Evolutionary conservation across 2,888 invertebrate species (phyloP).

Genomic region (Trisateles emortualis): DNA sequence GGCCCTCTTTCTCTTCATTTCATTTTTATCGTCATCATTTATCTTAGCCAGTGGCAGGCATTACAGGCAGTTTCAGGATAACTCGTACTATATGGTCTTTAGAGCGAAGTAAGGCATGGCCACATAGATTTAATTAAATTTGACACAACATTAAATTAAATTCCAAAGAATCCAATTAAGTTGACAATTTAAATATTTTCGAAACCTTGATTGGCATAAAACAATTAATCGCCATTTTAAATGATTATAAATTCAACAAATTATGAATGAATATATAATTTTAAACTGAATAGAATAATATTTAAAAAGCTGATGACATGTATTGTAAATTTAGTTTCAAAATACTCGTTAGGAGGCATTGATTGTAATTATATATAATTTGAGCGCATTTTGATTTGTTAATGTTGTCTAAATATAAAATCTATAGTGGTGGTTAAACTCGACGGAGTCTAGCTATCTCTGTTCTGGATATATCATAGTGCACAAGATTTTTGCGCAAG

Average conservation of each 20-base stretch:
- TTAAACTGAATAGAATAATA: conserved; percentile 10
- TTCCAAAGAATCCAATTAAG: conserved; percentile 17
- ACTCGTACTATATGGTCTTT: too few relatives aligned
- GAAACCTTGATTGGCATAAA: conserved; percentile 41
- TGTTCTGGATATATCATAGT: too few relatives aligned
- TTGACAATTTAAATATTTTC: conserved; percentile 36
- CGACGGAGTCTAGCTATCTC: too few relatives aligned
- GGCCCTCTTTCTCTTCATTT: too few relatives aligned
- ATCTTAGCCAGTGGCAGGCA: too few relatives aligned
- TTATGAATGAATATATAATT: conserved; percentile 17
- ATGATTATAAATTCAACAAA: conserved; percentile 28
- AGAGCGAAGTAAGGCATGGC: background rate
- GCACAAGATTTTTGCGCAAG: too few relatives aligned
- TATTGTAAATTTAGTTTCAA: conserved; percentile 12
- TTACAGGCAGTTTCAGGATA: too few relatives aligned
- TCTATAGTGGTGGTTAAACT: too few relatives aligned
- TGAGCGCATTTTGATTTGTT: conserved; percentile 19
- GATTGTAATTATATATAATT: conserved; percentile 33
- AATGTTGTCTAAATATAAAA: background rate
- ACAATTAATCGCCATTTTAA: conserved; percentile 39
- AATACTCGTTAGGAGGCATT: conserved; percentile 2
- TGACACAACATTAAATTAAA: conserved; percentile 10
- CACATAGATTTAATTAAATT: background rate
- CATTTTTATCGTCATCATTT: too few relatives aligned
- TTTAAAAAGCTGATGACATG: conserved; percentile 16